phyloP scores from a whole-genome alignment of 2,797 vertebrate species.

The Onychomys torridus region DNA sequence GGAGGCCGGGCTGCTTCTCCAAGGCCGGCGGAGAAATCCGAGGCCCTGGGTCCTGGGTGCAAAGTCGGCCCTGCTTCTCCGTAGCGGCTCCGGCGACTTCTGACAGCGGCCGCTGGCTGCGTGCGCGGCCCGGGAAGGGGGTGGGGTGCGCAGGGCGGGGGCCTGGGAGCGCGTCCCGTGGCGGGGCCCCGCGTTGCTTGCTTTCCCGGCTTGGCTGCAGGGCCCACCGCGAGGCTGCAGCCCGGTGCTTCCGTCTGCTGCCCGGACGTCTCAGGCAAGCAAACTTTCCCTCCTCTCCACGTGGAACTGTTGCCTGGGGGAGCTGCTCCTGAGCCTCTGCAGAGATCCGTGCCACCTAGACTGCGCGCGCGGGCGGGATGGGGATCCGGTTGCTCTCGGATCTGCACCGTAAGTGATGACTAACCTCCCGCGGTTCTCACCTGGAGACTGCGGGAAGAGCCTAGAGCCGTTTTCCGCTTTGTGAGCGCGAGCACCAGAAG shows the following conservation, averaged over 20 bases:
- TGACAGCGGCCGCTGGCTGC: constrained; percentile 63
- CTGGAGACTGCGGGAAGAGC: neutral
- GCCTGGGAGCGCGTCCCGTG: constrained; percentile 69
- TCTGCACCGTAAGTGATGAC: neutral
- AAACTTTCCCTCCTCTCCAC: constrained; percentile 78
- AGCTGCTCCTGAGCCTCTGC: neutral
- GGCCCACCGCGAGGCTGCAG: constrained; percentile 41
- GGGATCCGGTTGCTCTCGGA: neutral
- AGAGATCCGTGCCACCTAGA: constrained; percentile 68
- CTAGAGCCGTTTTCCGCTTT: neutral
- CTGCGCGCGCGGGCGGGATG: neutral
- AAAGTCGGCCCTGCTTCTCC: constrained; percentile 61
- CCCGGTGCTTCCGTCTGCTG: constrained; percentile 4
- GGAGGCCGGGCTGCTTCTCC: neutral
- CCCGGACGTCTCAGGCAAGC: constrained; percentile 66
- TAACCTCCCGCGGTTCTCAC: neutral
- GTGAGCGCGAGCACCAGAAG: too few species aligned
- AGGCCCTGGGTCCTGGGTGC: constrained; percentile 68
- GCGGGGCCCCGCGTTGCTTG: neutral
- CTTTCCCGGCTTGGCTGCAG: neutral
- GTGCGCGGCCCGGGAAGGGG: constrained; percentile 68
- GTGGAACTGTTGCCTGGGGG: constrained; percentile 16
- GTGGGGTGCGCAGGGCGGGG: constrained; percentile 79
- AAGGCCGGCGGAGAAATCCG: neutral
- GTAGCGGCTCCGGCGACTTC: constrained; percentile 55